These are phyloP conservation scores for Archocentrus centrarchus DNA, from an alignment of 2,113 vertebrate species.

Conservation along the genomic window DNA sequence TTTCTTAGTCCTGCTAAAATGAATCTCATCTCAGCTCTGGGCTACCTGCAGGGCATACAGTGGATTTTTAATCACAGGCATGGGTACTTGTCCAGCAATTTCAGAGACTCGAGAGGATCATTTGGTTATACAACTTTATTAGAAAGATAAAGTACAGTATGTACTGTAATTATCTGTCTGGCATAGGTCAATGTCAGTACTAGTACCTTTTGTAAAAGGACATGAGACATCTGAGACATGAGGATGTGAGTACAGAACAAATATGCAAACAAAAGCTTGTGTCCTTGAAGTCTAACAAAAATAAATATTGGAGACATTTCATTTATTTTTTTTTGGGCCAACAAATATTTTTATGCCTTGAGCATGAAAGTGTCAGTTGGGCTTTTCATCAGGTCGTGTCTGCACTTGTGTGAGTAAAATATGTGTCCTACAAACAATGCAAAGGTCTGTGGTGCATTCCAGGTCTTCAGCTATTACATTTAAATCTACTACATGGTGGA, in stretches of 20 bases:
- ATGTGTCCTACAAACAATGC: neutral
- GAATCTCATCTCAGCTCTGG: constrained; percentile 54
- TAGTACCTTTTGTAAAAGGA: neutral
- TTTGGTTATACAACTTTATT: constrained; percentile 30
- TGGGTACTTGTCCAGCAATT: constrained; percentile 18
- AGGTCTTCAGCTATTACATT: neutral
- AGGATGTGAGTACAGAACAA: neutral
- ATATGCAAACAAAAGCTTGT: neutral
- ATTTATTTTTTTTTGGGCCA: neutral
- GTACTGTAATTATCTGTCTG: neutral
- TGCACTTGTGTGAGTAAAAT: neutral
- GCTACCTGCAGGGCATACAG: constrained; percentile 44
- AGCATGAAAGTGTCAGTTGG: neutral
- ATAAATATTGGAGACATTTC: neutral
- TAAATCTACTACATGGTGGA: neutral
- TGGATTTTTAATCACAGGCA: constrained; percentile 55
- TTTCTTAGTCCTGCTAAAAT: constrained; percentile 70
- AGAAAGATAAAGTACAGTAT: neutral
- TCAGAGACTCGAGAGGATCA: constrained; percentile 20
- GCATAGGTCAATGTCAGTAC: neutral
- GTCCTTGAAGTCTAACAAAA: neutral
- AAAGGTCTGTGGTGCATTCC: neutral
- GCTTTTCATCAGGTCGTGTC: neutral
- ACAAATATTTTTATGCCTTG: neutral
- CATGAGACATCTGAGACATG: neutral